Base-by-base conservation (phyloP, 2,797 vertebrate genomes). In the Labroides dimidiatus region DNA sequence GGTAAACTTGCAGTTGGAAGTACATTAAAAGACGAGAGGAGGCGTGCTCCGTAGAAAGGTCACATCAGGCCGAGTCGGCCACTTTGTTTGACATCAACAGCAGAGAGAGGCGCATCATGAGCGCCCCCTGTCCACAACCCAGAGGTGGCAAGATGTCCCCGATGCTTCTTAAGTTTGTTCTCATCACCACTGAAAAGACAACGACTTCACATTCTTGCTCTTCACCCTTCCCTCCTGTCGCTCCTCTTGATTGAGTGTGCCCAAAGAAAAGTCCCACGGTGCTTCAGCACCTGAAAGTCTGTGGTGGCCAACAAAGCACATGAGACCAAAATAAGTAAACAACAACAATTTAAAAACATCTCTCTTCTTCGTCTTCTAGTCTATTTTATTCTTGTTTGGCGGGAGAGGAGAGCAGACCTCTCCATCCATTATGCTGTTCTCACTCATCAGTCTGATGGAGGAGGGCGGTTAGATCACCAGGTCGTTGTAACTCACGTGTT, bases 401-500 rank as follows among this genome's bases (percentile, higher is more conserved):
- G 73, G 84, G 77, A 79, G 85, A 72, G 81, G 84, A 93, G 89
- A 90, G 61, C 51, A 82, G 87, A 84, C 86, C 49, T 86, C 89
- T 89, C 63, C 88, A 77, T 45, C 71, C 66, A 82, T 86, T 89
- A 65, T 62, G 71, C 52, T 41, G 17, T 55, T 45, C 56, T 44
- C 20, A 20, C 19, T 42, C 10, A 1, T 43, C 75, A 45, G 67
- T 70, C 66, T 58, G 84, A 87, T 90, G 76, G 81, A 89, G 82
- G 70, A 64, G 64, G 3, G 72, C 56, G 71, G 50, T 93, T 94
- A 98, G 91, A 97, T 99, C 80, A 95, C 96, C 75, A 97, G 94
- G 92, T 98, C 95, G 77, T 96, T 96, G 93, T 97, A 98, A 89
- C 95, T 97, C 93, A 98, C 96, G 49, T 95, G 96, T 86, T 97